These are phyloP conservation scores for Isurus oxyrinchus DNA, from an alignment of 2,113 vertebrate genomes.

Conservation along the genomic window DNA sequence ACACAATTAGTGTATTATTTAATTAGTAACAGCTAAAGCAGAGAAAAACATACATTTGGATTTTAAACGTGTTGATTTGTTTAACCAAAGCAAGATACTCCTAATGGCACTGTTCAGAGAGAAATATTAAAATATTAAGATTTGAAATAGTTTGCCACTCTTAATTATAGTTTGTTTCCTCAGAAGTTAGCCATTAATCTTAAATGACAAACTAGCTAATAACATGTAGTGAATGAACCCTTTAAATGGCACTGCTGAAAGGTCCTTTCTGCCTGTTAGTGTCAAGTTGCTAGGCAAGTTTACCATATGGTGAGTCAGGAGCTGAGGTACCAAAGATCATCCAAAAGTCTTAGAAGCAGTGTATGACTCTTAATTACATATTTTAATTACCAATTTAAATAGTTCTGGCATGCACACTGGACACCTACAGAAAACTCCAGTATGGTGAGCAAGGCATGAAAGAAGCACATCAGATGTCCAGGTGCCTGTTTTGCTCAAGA, in stretches of 20 bases:
- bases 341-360: not conserved
- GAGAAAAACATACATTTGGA: too few species aligned
- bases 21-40: too few species aligned
- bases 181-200: not conserved
- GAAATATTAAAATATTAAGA: too few species aligned
- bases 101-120: too few species aligned
- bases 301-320: not conserved
- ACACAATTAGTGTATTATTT: too few species aligned
- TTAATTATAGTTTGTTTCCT: not conserved
- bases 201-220: not conserved
- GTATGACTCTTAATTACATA: not conserved
- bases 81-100: too few species aligned
- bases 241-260: not conserved
- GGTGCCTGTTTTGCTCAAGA: not conserved
- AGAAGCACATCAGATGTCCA: not conserved
- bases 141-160: not conserved
- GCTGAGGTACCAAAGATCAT: not conserved
- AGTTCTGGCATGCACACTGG: not conserved
- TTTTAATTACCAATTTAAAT: too few species aligned
- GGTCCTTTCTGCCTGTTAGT: not conserved
- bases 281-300: not conserved
- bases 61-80: too few species aligned
- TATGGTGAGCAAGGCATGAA: not conserved
- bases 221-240: not conserved
- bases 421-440: not conserved